A percentile compares a stretch with the other conserved stretches of the same genome.
These are phyloP conservation scores for Tillus elongatus DNA, from an alignment of 2,888 invertebrate species.

Conservation along the genomic window DNA sequence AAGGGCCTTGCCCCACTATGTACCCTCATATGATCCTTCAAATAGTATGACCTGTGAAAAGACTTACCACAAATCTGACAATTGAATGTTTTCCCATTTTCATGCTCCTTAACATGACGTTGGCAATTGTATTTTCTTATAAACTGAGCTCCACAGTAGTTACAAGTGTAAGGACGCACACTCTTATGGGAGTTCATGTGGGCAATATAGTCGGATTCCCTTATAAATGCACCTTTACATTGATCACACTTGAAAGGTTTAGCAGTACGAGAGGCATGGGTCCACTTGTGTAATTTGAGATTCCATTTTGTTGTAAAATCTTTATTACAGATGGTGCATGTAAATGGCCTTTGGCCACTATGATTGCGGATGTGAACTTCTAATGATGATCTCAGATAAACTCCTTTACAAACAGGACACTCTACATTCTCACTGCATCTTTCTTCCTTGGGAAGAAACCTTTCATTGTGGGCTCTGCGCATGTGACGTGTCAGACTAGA, in stretches of 20 bases:
- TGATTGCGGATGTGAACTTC: slow-evolving; percentile 74
- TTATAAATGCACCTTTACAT: slow-evolving; percentile 77
- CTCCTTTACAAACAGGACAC: slow-evolving; percentile 70
- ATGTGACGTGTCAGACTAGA: slow-evolving; percentile 78
- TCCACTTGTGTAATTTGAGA: slow-evolving; percentile 81
- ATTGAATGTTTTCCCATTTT: slow-evolving; percentile 64
- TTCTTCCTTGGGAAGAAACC: slow-evolving; percentile 56
- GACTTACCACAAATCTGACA: slow-evolving; percentile 58
- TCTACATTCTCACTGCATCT: slow-evolving; percentile 59
- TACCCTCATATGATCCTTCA: slow-evolving; percentile 78
- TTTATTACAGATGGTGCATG: slow-evolving; percentile 76
- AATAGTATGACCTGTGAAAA: slow-evolving; percentile 79
- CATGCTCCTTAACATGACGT: slow-evolving; percentile 77
- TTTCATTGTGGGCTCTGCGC: slow-evolving; percentile 68
- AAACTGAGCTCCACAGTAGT: slow-evolving; percentile 83
- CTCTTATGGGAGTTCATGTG: slow-evolving; percentile 82
- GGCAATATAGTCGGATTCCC: slow-evolving; percentile 69
- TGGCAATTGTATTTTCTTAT: slow-evolving; percentile 82
- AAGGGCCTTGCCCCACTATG: slow-evolving; percentile 75
- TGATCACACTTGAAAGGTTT: slow-evolving; percentile 78
- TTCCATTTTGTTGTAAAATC: slow-evolving; percentile 86
- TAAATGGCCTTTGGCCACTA: slow-evolving; percentile 64
- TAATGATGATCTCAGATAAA: slow-evolving; percentile 70
- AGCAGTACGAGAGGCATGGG: slow-evolving; percentile 71
- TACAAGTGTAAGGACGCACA: slow-evolving; percentile 77